phyloP scores from a whole-genome alignment of 2,888 invertebrate genomes.

The Chorisops tibialis region DNA sequence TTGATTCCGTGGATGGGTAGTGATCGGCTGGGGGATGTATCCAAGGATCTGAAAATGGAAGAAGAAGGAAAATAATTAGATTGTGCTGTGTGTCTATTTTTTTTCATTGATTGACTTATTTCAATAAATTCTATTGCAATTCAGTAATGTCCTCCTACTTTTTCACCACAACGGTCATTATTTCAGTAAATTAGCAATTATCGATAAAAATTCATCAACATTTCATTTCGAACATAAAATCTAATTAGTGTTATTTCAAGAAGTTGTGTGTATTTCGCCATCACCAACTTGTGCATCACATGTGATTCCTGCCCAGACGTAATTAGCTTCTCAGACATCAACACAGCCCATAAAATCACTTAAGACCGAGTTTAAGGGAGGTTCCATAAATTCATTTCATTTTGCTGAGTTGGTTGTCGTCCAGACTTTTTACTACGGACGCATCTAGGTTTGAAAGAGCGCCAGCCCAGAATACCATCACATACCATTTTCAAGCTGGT shows the following conservation, averaged over 20 bases:
- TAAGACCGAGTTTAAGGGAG: neutral
- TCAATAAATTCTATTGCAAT: too few species aligned
- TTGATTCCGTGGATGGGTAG: constrained; percentile 31
- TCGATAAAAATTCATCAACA: constrained; percentile 5
- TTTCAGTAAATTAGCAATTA: neutral
- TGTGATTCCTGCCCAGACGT: neutral
- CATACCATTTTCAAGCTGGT: neutral
- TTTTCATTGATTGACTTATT: too few species aligned
- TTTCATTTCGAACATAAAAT: neutral
- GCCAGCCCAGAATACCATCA: neutral
- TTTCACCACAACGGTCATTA: too few species aligned
- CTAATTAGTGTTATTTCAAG: neutral
- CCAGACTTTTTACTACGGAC: too few species aligned
- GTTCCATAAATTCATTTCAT: neutral
- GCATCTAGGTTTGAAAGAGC: neutral
- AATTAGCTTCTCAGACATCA: neutral
- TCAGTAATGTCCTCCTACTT: too few species aligned
- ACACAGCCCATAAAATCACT: constrained; percentile 1
- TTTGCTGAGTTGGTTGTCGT: neutral
- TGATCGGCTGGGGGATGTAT: too few species aligned
- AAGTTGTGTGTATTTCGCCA: neutral
- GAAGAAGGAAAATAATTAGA: constrained; percentile 14
- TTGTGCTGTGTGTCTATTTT: too few species aligned
- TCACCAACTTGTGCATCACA: neutral
- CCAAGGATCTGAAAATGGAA: constrained; percentile 31